phyloP scores from a whole-genome alignment of 2,888 invertebrate genomes.

The Standfussiana lucernea region DNA sequence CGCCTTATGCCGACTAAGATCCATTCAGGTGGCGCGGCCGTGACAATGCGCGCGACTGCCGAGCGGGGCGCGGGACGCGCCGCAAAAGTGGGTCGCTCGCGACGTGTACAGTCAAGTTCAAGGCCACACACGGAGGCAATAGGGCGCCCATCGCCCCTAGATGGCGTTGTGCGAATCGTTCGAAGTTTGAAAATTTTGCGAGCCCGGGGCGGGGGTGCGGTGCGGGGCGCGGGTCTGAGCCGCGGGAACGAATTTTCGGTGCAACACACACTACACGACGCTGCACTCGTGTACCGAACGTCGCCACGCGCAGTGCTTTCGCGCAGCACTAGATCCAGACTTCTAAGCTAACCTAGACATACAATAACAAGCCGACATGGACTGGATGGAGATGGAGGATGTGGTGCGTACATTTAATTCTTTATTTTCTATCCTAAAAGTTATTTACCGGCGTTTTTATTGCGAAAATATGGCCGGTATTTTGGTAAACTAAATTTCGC shows the following conservation, averaged over 20 bases:
- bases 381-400: conserved; percentile 89
- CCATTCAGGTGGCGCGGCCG: conserved; percentile 85
- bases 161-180: conserved; percentile 86
- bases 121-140: conserved; percentile 84
- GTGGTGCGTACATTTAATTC: conserved; percentile 83
- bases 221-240: conserved; percentile 80
- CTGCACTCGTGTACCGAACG: conserved; percentile 89
- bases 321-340: conserved; percentile 82
- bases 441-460: conserved; percentile 24
- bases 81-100: conserved; percentile 88
- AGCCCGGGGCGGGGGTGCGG: conserved; percentile 82
- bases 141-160: conserved; percentile 84
- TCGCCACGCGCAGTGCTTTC: conserved; percentile 89
- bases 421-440: conserved; percentile 48
- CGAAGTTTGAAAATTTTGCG: conserved; percentile 86
- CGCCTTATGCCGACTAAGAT: conserved; percentile 80
- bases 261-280: conserved; percentile 87
- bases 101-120: conserved; percentile 88
- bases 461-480: conserved; percentile 44
- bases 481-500: conserved; percentile 74
- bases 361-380: conserved; percentile 84
- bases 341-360: conserved; percentile 80
- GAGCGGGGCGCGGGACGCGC: conserved; percentile 78
- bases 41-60: conserved; percentile 82
- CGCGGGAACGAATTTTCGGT: conserved; percentile 89